These are phyloP conservation scores for Mormyrops boulengeri DNA, from an alignment of 2,797 vertebrate genomes.

Conservation along the genomic window DNA sequence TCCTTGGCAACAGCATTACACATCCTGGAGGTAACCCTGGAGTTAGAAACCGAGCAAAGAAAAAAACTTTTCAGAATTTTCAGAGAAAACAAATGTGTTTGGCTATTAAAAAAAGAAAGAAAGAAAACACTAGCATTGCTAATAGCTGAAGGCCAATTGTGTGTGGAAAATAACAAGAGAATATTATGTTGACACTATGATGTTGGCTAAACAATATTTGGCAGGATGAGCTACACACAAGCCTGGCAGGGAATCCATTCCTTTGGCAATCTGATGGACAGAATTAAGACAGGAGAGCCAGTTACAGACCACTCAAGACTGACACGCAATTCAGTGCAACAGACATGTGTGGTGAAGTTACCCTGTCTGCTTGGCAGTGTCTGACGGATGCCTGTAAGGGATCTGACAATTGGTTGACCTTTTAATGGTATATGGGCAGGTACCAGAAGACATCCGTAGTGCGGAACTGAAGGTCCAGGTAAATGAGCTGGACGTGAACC, in stretches of 20 bases:
- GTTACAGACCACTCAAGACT: background rate
- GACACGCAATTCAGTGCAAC: background rate
- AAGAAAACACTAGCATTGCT: background rate
- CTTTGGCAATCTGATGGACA: background rate
- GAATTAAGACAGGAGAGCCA: background rate
- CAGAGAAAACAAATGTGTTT: background rate
- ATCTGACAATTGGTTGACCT: background rate
- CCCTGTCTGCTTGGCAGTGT: background rate
- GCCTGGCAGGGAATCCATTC: background rate
- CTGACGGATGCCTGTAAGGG: too few species aligned
- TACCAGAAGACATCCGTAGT: background rate
- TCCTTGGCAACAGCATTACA: background rate
- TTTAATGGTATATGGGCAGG: background rate
- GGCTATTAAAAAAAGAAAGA: background rate
- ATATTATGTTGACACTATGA: background rate
- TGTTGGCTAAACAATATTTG: background rate
- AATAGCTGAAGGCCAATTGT: background rate
- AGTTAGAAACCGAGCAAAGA: background rate
- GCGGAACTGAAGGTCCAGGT: background rate
- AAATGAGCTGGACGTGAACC: background rate
- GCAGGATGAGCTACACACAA: background rate
- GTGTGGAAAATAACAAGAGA: background rate
- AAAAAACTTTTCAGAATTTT: background rate
- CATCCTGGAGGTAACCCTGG: background rate
- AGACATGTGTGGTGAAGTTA: background rate